Conservation (phyloP, 2,888 invertebrate genomes). For the Callyntrura sp. region DNA sequence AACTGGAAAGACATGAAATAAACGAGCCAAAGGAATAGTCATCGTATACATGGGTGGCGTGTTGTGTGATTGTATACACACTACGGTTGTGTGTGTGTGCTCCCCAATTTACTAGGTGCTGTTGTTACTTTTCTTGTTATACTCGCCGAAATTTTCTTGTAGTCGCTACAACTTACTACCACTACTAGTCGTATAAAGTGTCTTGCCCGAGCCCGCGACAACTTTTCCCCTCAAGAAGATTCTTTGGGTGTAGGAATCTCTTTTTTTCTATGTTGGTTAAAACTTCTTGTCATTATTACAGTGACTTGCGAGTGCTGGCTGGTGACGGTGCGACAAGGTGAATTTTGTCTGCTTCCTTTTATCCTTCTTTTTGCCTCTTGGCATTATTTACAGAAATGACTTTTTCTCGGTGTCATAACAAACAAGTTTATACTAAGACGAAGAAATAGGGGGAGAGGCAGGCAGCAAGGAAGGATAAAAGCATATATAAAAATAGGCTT, state of each 20-base stretch:
- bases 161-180: background rate
- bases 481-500: background rate
- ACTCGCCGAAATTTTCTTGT: slow-evolving; percentile 20
- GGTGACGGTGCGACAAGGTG: slow-evolving; percentile 62
- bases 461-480: too few relatives aligned
- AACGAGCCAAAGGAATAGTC: slow-evolving; percentile 72
- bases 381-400: slow-evolving; percentile 74
- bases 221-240: slow-evolving; percentile 53
- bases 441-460: background rate
- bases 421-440: slow-evolving; percentile 16
- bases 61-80: slow-evolving; percentile 20
- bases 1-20: slow-evolving; percentile 75
- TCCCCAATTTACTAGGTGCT: slow-evolving; percentile 11
- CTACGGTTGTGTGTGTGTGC: background rate
- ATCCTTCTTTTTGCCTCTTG: slow-evolving; percentile 68
- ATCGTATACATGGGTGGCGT: slow-evolving; percentile 27
- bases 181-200: background rate
- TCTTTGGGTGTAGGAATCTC: slow-evolving; percentile 44
- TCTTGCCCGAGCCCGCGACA: slow-evolving; percentile 35
- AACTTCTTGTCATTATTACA: slow-evolving; percentile 69
- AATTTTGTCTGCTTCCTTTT: slow-evolving; percentile 64
- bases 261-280: slow-evolving; percentile 55
- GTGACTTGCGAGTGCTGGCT: slow-evolving; percentile 42
- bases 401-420: slow-evolving; percentile 62
- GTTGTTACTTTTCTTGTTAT: background rate